Percentiles rank a stretch among this genome's conserved stretches.
These are phyloP conservation scores for Tinamus major DNA, from an alignment of 2,797 vertebrate genomes.

Conservation along the genomic window DNA sequence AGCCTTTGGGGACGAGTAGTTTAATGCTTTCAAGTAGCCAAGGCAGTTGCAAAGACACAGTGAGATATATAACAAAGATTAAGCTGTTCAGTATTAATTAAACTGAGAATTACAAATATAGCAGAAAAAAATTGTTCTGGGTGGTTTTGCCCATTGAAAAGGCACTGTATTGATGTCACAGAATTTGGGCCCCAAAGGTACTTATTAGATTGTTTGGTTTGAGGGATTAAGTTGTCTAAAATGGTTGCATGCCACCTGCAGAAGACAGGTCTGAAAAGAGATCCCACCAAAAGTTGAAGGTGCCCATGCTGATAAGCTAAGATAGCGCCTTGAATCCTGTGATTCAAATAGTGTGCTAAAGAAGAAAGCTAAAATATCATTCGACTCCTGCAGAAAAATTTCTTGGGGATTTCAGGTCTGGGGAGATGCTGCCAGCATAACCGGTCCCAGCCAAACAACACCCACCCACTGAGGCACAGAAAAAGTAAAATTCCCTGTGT, in stretches of 20 bases:
- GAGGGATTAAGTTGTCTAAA: background rate
- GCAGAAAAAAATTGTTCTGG: background rate
- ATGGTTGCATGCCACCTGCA: background rate
- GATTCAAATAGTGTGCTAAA: background rate
- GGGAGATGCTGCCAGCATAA: background rate
- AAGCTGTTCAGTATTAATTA: conserved; percentile 9
- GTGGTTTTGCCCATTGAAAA: background rate
- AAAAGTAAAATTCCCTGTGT: background rate
- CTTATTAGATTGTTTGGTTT: background rate
- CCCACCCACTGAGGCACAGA: background rate
- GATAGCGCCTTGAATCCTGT: background rate
- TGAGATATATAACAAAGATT: conserved; percentile 33
- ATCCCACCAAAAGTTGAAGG: background rate
- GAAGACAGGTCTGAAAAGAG: background rate
- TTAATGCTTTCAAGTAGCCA: conserved; percentile 32
- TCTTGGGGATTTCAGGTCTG: background rate
- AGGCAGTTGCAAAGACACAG: background rate
- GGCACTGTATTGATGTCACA: background rate
- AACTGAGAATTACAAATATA: background rate
- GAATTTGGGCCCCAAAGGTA: background rate
- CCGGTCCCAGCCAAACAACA: background rate
- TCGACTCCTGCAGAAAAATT: background rate
- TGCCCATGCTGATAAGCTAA: background rate
- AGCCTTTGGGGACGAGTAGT: background rate
- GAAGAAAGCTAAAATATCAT: background rate